Percentiles rank a stretch among this genome's conserved stretches.
These are phyloP conservation scores for Phorcus lineatus DNA, from an alignment of 2,888 invertebrate species.

Conservation along the genomic window DNA sequence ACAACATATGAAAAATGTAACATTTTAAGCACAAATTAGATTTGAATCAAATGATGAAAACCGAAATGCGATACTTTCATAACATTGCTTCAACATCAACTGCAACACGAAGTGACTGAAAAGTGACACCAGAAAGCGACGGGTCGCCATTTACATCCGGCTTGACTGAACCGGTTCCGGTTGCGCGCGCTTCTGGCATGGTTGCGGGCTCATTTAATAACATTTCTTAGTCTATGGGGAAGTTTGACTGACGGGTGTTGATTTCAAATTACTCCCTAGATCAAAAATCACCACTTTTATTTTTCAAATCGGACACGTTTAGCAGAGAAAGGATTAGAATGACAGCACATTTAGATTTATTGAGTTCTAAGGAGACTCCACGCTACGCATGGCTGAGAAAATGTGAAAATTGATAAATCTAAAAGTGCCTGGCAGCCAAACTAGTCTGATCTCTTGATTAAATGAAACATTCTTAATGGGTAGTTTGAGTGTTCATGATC, in stretches of 20 bases:
- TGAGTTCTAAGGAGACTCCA: not conserved
- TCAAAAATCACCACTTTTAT: not conserved
- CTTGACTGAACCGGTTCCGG: not conserved
- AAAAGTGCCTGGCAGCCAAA: too few species aligned
- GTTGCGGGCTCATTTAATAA: not conserved
- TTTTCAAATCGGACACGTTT: not conserved
- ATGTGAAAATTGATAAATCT: not conserved
- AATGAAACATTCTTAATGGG: too few species aligned
- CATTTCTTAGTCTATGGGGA: not conserved
- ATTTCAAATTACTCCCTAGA: constrained; percentile 9
- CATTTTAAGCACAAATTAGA: too few species aligned
- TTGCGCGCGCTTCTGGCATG: not conserved
- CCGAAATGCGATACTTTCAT: not conserved
- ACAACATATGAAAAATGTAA: too few species aligned
- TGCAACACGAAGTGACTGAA: not conserved
- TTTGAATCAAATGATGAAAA: too few species aligned
- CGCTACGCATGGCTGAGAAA: not conserved
- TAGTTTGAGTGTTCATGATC: too few species aligned
- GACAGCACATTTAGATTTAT: constrained; percentile 13
- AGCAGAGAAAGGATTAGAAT: not conserved
- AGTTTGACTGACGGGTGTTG: not conserved
- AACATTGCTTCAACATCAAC: not conserved
- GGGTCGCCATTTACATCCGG: not conserved
- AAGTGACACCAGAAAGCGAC: not conserved
- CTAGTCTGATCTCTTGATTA: too few species aligned